These are phyloP conservation scores for Coptodon rendalli DNA, from an alignment of 2,113 vertebrate species.

Conservation along the genomic window DNA sequence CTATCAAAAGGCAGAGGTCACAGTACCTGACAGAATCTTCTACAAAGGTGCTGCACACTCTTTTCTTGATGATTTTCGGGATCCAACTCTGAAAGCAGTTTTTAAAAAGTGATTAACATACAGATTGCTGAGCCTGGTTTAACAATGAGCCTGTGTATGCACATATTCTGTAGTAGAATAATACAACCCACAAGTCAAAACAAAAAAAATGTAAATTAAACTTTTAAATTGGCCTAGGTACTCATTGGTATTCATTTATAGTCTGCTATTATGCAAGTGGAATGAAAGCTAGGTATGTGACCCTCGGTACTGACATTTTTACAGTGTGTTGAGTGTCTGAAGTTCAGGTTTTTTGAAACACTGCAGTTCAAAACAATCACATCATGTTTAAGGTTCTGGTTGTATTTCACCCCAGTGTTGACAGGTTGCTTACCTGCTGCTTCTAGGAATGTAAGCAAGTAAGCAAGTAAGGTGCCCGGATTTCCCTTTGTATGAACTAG, in stretches of 20 bases:
- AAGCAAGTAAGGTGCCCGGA: not conserved
- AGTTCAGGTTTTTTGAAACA: not conserved
- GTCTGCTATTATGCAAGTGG: not conserved
- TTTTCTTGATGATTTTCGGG: rapidly evolving
- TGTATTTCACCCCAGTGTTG: not conserved
- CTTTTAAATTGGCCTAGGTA: not conserved
- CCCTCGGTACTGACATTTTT: not conserved
- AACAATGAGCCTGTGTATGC: not conserved
- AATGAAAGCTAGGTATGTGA: not conserved
- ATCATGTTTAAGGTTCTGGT: not conserved
- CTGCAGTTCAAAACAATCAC: not conserved
- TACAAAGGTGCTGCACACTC: not conserved
- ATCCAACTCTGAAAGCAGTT: not conserved
- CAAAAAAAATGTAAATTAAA: not conserved
- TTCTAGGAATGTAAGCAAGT: not conserved
- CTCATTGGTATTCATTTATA: not conserved
- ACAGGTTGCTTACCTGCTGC: not conserved
- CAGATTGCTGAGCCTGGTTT: not conserved
- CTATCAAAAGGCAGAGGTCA: not conserved
- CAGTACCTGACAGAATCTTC: rapidly evolving
- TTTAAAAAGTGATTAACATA: not conserved
- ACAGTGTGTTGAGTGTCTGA: not conserved
- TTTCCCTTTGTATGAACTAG: not conserved
- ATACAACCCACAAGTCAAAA: not conserved
- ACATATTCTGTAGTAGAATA: not conserved